Conservation (phyloP, 2,113 vertebrate genomes). For the Lonchura striata region DNA sequence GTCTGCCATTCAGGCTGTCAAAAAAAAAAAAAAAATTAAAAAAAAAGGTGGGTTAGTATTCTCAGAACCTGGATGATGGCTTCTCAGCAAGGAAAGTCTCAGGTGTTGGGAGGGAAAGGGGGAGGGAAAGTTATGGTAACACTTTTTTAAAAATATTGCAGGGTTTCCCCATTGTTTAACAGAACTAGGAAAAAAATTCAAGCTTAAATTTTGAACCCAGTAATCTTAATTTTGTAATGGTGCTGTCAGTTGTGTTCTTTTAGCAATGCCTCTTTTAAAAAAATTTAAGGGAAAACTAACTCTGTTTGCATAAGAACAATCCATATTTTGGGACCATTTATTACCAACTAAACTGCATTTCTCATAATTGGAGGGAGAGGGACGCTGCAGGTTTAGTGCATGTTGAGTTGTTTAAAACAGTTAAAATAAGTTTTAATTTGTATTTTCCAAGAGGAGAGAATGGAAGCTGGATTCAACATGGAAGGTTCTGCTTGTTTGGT, state of each 20-base stretch:
- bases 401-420: constrained; percentile 51
- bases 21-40: neutral
- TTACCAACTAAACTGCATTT: constrained; percentile 60
- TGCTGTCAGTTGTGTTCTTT: constrained; percentile 90
- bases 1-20: constrained; percentile 82
- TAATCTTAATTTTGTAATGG: constrained; percentile 88
- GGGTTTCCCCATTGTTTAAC: constrained; percentile 69
- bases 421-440: constrained; percentile 9
- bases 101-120: constrained; percentile 67
- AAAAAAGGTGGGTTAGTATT: constrained; percentile 70
- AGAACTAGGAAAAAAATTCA: constrained; percentile 60
- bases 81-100: constrained; percentile 73
- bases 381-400: constrained; percentile 46
- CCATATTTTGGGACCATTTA: constrained; percentile 79
- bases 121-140: constrained; percentile 64
- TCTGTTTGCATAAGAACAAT: constrained; percentile 68
- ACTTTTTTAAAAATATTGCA: constrained; percentile 68
- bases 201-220: constrained; percentile 81
- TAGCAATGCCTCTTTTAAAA: constrained; percentile 76
- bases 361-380: constrained; percentile 43
- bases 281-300: constrained; percentile 65
- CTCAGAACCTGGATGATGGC: constrained; percentile 84
- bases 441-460: constrained; percentile 44
- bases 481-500: constrained; percentile 11
- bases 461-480: constrained; percentile 51